phyloP scores from a whole-genome alignment of 1,140 invertebrate genomes.

The Panagrolaimus sp. region DNA sequence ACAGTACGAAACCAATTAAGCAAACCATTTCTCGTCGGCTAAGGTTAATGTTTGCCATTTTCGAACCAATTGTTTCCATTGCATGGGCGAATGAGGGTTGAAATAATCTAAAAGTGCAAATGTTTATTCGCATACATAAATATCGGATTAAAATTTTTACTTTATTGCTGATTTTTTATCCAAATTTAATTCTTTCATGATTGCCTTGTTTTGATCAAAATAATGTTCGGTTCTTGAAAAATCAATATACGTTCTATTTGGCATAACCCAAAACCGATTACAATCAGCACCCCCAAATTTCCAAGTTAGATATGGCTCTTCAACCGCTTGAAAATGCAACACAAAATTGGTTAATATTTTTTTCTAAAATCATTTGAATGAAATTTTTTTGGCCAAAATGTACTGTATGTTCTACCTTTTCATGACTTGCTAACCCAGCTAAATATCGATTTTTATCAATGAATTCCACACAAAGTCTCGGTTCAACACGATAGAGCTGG shows the following conservation, averaged over 20 bases:
- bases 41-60: constrained; percentile 29
- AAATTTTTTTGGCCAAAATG: neutral
- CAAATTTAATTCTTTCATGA: constrained; percentile 33
- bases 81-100: constrained; percentile 27
- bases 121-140: neutral
- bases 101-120: constrained; percentile 26
- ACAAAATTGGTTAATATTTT: constrained; percentile 33
- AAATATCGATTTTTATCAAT: constrained; percentile 21
- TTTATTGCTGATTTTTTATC: constrained; percentile 33
- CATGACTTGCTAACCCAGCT: constrained; percentile 2
- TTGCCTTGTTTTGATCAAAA: constrained; percentile 20
- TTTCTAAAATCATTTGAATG: constrained; percentile 19
- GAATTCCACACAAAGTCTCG: constrained; percentile 30
- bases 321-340: constrained; percentile 31
- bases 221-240: constrained; percentile 27
- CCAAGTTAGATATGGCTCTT: constrained; percentile 36
- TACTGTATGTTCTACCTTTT: constrained; percentile 20
- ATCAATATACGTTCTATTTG: constrained; percentile 24
- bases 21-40: constrained; percentile 22
- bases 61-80: constrained; percentile 27
- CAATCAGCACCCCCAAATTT: constrained; percentile 21
- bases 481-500: constrained; percentile 33
- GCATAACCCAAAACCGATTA: constrained; percentile 34
- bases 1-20: constrained; percentile 26
- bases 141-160: constrained; percentile 14